phyloP scores from a whole-genome alignment of 1,140 invertebrate species.

The Vanessa tameamea region DNA sequence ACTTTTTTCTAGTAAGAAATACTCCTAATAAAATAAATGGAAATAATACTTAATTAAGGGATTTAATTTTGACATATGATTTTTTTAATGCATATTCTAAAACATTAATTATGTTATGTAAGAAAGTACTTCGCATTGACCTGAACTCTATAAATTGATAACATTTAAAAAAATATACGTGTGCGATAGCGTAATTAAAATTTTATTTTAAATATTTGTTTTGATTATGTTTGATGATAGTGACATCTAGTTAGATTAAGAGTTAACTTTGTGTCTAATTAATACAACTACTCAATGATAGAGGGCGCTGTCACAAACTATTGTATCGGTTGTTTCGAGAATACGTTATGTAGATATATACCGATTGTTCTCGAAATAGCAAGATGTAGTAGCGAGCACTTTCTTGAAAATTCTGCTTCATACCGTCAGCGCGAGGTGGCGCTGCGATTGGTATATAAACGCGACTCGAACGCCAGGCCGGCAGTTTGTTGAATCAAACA shows the following conservation, averaged over 20 bases:
- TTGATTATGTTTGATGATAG: neutral
- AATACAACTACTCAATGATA: slow-evolving; percentile 44
- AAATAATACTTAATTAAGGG: too few species aligned
- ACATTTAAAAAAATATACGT: too few species aligned
- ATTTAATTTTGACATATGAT: too few species aligned
- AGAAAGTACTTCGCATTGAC: too few species aligned
- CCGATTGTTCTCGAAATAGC: slow-evolving; percentile 40
- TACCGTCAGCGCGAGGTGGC: slow-evolving; percentile 52
- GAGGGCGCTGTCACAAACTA: slow-evolving; percentile 43
- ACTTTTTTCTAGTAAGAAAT: too few species aligned
- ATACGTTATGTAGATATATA: neutral
- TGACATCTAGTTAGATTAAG: neutral
- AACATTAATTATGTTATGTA: too few species aligned
- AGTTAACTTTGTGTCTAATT: neutral
- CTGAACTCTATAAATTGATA: too few species aligned
- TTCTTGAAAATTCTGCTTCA: slow-evolving; percentile 52
- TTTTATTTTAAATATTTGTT: neutral
- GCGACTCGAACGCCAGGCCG: slow-evolving; percentile 5
- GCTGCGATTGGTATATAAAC: slow-evolving; percentile 59
- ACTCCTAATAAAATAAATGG: too few species aligned
- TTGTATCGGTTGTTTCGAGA: neutral
- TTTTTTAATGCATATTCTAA: too few species aligned
- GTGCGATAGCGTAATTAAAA: neutral
- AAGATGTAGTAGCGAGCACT: slow-evolving; percentile 1
- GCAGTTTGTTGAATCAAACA: slow-evolving; percentile 36